Conservation (phyloP, 1,140 invertebrate species). For the Aphelenchoides besseyi region DNA sequence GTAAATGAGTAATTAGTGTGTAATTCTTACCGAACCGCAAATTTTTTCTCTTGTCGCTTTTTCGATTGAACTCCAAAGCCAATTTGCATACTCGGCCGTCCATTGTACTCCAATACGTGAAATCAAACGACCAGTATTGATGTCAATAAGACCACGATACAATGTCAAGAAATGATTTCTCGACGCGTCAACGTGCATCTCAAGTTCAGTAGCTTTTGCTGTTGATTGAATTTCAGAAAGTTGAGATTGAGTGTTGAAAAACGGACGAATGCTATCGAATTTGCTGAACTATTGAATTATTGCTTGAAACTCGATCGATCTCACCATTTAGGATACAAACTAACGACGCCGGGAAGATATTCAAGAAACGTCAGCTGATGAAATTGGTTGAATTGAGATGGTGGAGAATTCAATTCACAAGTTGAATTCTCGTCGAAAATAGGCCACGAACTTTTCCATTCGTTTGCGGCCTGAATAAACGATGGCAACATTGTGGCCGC, state of each 20-base stretch:
- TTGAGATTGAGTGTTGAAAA: conserved; percentile 23
- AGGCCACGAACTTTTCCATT: conserved; percentile 27
- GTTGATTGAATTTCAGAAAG: conserved; percentile 7
- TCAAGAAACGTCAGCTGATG: conserved; percentile 24
- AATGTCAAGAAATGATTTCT: not conserved
- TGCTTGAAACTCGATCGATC: not conserved
- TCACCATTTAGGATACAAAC: conserved; percentile 27
- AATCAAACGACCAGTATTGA: not conserved
- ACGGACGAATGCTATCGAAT: conserved; percentile 4
- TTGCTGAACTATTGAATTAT: conserved; percentile 16
- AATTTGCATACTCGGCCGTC: not conserved
- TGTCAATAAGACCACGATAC: not conserved
- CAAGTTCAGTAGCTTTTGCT: not conserved
- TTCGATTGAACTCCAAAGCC: not conserved
- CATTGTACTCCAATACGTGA: not conserved
- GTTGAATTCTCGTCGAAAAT: conserved; percentile 19
- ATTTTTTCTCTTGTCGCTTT: not conserved
- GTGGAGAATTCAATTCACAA: conserved; percentile 1
- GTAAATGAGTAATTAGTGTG: not conserved
- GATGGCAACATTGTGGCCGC: conserved; percentile 1
- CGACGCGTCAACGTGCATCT: not conserved
- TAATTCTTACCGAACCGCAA: not conserved
- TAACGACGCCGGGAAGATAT: conserved; percentile 18
- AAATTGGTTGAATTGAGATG: not conserved
- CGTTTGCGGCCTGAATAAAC: conserved; percentile 11